Conservation (phyloP, 2,113 vertebrate genomes). For the Myodes glareolus region DNA sequence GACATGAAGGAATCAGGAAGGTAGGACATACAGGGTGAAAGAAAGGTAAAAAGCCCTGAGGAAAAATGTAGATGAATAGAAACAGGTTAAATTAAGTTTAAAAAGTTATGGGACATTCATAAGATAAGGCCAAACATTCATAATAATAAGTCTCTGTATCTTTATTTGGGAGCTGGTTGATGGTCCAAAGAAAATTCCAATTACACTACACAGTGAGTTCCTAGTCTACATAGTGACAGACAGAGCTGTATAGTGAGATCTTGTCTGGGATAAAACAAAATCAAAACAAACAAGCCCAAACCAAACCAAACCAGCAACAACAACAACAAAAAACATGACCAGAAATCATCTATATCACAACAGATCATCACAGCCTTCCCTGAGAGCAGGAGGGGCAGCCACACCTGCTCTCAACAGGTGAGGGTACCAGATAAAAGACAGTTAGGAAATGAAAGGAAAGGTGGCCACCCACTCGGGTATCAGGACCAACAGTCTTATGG, state of each 20-base stretch:
- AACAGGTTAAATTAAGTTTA: background rate
- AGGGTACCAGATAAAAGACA: background rate
- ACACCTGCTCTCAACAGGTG: background rate
- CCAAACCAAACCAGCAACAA: background rate
- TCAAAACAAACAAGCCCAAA: background rate
- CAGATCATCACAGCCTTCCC: background rate
- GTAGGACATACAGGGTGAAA: background rate
- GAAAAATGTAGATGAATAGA: background rate
- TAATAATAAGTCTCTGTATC: background rate
- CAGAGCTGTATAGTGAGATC: background rate
- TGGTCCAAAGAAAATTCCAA: background rate
- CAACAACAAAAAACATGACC: background rate
- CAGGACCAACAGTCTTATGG: background rate
- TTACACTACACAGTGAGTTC: background rate
- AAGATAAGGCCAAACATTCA: background rate
- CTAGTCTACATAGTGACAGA: background rate
- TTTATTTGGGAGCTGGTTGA: background rate
- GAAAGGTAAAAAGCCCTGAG: background rate
- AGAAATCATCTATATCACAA: background rate
- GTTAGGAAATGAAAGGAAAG: constrained; percentile 10
- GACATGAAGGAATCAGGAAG: background rate
- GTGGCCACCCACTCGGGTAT: too few relatives aligned
- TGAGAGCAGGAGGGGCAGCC: background rate
- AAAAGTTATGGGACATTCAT: background rate
- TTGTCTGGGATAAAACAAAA: background rate